Percentiles rank a stretch among this genome's conserved stretches.
phyloP scores from a whole-genome alignment of 2,888 invertebrate species.

The Catocala sponsa region DNA sequence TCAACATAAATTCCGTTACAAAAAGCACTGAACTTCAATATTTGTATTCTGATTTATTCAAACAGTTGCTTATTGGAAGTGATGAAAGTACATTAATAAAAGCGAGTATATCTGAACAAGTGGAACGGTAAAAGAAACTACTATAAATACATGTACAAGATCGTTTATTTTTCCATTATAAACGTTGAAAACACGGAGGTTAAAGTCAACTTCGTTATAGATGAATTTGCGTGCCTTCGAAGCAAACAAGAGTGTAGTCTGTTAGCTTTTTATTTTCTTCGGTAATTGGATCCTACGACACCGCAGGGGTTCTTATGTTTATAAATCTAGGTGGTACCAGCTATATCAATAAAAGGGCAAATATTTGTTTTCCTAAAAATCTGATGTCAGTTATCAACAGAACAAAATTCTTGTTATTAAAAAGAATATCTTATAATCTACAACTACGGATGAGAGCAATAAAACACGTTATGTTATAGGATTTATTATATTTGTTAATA shows the following conservation, averaged over 20 bases:
- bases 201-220: conserved; percentile 66
- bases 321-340: conserved; percentile 8
- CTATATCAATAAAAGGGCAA: conserved; percentile 12
- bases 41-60: no score
- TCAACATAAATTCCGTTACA: no score
- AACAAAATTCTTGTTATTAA: no score
- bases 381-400: no score
- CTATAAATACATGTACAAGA: conserved; percentile 3
- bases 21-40: no score
- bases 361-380: background rate
- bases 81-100: no score
- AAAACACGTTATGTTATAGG: no score
- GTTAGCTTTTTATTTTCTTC: conserved; percentile 74
- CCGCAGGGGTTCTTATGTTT: conserved; percentile 42
- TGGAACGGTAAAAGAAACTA: background rate
- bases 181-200: conserved; percentile 50
- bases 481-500: no score
- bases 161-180: conserved; percentile 46
- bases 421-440: no score
- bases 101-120: no score
- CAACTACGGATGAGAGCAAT: no score
- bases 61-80: no score
- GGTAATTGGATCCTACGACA: conserved; percentile 70
- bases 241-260: conserved; percentile 66
- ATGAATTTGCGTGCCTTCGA: conserved; percentile 65